Percentiles rank a stretch among this genome's conserved stretches.
phyloP scores from a whole-genome alignment of 2,797 vertebrate species.

The Gambelia wislizenii region DNA sequence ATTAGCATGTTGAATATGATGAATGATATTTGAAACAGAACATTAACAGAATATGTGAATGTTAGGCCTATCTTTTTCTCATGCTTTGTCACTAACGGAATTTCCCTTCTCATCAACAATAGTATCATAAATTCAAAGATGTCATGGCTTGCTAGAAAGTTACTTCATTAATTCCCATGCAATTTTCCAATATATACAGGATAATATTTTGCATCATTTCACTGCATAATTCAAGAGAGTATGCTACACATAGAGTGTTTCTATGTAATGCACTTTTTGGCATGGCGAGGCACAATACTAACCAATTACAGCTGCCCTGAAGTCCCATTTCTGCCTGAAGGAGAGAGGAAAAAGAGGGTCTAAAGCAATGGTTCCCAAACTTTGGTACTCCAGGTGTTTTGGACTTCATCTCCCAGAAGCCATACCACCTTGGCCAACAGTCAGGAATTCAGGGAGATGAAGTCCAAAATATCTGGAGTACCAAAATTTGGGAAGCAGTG shows the following conservation, averaged over 20 bases:
- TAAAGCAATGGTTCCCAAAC: too few relatives aligned
- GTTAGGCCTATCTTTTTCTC: not conserved
- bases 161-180: not conserved
- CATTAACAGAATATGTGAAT: not conserved
- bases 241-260: not conserved
- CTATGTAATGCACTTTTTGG: not conserved
- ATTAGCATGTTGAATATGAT: too few relatives aligned
- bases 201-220: not conserved
- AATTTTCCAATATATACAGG: not conserved
- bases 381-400: too few relatives aligned
- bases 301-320: not conserved
- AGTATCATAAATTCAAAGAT: not conserved
- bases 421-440: too few relatives aligned
- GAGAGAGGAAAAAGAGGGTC: not conserved
- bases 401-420: too few relatives aligned
- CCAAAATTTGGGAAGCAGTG: too few relatives aligned
- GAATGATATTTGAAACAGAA: too few relatives aligned
- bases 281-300: too few relatives aligned
- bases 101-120: not conserved
- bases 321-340: not conserved
- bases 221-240: not conserved
- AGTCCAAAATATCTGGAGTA: too few relatives aligned
- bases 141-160: not conserved
- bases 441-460: too few relatives aligned
- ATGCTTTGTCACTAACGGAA: not conserved